Evolutionary conservation across 2,113 vertebrate genomes (phyloP).

Genomic region (Callorhinus ursinus): DNA sequence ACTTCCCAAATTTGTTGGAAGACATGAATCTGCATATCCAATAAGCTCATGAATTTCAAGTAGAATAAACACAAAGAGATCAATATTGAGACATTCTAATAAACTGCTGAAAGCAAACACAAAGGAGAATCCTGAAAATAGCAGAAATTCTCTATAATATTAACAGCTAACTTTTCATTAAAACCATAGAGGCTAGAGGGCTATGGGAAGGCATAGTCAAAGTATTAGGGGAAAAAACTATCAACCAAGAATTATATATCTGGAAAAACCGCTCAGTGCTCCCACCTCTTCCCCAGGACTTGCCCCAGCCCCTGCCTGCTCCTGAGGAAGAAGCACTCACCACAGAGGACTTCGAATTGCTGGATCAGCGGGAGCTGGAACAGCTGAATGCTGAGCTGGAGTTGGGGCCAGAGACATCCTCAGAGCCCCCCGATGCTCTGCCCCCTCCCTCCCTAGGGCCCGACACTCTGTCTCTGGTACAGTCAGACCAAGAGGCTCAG

Average conservation of each 20-base stretch:
- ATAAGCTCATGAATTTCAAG: not conserved
- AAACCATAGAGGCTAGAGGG: not conserved
- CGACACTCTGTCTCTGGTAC: constrained; percentile 55
- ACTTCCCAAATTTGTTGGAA: not conserved
- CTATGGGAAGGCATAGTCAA: not conserved
- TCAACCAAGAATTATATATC: not conserved
- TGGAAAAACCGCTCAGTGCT: constrained; percentile 66
- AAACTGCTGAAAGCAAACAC: not conserved
- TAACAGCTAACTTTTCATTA: not conserved
- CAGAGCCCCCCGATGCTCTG: constrained; percentile 63
- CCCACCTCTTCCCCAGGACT: constrained; percentile 85
- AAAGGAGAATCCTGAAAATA: not conserved
- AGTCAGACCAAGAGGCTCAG: constrained; percentile 74
- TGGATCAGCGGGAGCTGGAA: constrained; percentile 99
- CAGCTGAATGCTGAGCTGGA: constrained; percentile 92
- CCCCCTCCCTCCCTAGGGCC: constrained; percentile 43
- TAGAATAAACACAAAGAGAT: not conserved
- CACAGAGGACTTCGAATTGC: constrained; percentile 96
- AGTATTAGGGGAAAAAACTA: not conserved
- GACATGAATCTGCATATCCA: not conserved
- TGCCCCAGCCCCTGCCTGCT: constrained; percentile 69
- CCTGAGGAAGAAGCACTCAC: constrained; percentile 87
- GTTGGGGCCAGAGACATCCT: constrained; percentile 80
- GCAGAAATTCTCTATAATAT: not conserved
- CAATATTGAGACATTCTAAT: not conserved